Evolutionary conservation across 1,140 invertebrate genomes (phyloP).

Genomic region (Drosophila virilis): DNA sequence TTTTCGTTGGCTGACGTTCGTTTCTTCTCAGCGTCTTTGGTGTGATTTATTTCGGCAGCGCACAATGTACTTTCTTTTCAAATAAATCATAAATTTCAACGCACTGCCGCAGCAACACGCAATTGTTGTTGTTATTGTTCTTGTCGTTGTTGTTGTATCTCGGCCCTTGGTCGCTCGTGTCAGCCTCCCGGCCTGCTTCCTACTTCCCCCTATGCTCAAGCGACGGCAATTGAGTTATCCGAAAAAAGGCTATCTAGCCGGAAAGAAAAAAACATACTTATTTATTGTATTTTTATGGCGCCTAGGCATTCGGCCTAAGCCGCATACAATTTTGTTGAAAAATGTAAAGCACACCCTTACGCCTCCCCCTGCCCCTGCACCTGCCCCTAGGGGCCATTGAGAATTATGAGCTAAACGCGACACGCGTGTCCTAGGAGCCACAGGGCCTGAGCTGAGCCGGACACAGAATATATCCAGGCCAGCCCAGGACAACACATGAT

Average conservation of each 20-base stretch:
- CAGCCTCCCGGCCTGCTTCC: not conserved
- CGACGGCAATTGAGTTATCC: conserved; percentile 77
- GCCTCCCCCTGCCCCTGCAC: conserved; percentile 6
- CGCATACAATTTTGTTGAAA: conserved; percentile 71
- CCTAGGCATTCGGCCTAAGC: conserved; percentile 65
- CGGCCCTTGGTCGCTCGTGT: not conserved
- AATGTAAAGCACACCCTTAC: conserved; percentile 61
- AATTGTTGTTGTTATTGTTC: conserved; percentile 40
- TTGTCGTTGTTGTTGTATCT: conserved; percentile 1
- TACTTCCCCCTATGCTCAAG: conserved; percentile 32
- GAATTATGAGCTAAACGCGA: conserved; percentile 77
- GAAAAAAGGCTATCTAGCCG: conserved; percentile 71
- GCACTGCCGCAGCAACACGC: conserved; percentile 54
- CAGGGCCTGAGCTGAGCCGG: conserved; percentile 12
- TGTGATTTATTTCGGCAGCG: conserved; percentile 79
- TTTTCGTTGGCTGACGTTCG: conserved; percentile 43
- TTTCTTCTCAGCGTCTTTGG: conserved; percentile 60
- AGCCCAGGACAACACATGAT: conserved; percentile 47
- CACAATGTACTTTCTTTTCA: conserved; percentile 80
- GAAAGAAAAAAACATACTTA: conserved; percentile 51
- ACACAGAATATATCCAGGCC: conserved; percentile 10
- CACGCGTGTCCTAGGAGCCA: conserved; percentile 50
- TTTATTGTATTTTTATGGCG: conserved; percentile 81
- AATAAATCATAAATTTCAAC: conserved; percentile 83
- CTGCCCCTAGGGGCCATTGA: conserved; percentile 39